A percentile compares a stretch with the other conserved stretches of the same genome.
These are phyloP conservation scores for Pogoniulus pusillus DNA, from an alignment of 2,797 vertebrate genomes.

Conservation along the genomic window DNA sequence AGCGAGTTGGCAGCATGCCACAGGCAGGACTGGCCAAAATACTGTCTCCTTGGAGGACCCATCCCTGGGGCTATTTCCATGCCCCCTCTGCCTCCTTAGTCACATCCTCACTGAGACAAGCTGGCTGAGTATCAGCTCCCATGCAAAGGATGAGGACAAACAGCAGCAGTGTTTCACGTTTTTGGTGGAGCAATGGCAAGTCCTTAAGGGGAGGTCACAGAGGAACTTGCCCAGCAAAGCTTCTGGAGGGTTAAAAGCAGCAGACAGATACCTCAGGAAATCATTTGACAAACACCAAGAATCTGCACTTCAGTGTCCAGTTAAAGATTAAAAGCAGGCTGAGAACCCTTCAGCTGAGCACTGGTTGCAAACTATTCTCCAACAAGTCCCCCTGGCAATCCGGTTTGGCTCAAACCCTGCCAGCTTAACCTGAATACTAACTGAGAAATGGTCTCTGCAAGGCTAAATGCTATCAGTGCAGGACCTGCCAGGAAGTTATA, in stretches of 20 bases:
- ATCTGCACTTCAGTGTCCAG: background rate
- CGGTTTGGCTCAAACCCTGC: background rate
- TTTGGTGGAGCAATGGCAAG: background rate
- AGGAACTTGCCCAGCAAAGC: background rate
- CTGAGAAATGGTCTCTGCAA: background rate
- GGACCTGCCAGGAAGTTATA: constrained; percentile 2
- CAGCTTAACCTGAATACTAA: background rate
- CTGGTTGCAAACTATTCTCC: background rate
- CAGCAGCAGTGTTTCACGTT: background rate
- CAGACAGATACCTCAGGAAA: background rate
- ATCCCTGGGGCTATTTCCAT: background rate
- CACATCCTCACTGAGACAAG: background rate
- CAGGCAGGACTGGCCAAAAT: background rate
- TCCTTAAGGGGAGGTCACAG: background rate
- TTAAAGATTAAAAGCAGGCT: background rate
- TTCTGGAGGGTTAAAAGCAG: background rate
- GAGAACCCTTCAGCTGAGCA: background rate
- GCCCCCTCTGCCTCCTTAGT: background rate
- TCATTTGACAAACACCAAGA: background rate
- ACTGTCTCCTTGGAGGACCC: background rate
- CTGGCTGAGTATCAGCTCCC: background rate
- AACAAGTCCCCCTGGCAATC: background rate
- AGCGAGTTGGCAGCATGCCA: background rate
- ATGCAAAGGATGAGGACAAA: background rate
- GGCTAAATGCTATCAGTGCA: background rate